Evolutionary conservation across 2,888 invertebrate genomes (phyloP).

Genomic region (Geophilus truncorum): DNA sequence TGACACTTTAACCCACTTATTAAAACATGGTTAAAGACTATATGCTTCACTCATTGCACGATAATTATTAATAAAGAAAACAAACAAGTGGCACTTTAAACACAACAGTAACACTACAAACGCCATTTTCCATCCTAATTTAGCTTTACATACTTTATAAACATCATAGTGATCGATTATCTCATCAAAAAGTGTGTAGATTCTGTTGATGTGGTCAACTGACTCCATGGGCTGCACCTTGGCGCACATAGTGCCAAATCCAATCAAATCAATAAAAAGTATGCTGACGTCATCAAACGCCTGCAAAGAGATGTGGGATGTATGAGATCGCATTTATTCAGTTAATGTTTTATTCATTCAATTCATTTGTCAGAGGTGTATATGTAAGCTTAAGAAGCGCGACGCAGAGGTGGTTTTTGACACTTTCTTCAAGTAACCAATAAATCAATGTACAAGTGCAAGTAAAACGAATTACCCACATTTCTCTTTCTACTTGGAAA

Average conservation of each 20-base stretch:
- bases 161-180: constrained; percentile 77
- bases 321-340: no score
- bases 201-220: constrained; percentile 76
- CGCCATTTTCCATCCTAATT: neutral
- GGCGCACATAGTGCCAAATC: constrained; percentile 55
- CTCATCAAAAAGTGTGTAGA: constrained; percentile 77
- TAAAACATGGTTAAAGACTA: no score
- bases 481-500: neutral
- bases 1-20: no score
- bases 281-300: constrained; percentile 71
- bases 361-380: neutral
- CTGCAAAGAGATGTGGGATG: no score
- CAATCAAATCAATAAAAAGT: constrained; percentile 69
- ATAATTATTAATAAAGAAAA: no score
- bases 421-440: neutral
- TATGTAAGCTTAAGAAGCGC: no score
- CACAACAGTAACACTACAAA: no score
- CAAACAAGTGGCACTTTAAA: no score
- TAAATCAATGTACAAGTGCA: neutral
- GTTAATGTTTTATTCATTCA: neutral
- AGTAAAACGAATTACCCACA: no score
- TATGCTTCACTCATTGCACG: no score
- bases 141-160: constrained; percentile 63
- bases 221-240: constrained; percentile 67
- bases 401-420: no score